Conservation (phyloP, 2,797 vertebrate species). For the Peromyscus attwateri region DNA sequence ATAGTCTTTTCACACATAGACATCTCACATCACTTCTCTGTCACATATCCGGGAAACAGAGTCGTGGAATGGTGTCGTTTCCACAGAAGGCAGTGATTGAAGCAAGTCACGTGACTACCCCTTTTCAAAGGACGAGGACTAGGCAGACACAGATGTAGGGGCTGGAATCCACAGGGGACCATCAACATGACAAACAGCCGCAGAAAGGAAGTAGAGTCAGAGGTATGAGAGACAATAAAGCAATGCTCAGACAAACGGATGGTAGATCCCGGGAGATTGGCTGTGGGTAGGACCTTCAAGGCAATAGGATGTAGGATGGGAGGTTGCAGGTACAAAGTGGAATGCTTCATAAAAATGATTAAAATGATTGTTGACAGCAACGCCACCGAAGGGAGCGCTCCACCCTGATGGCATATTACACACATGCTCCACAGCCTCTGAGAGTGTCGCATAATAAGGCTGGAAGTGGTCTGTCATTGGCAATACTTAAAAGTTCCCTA, state of each 20-base stretch:
- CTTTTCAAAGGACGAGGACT: background rate
- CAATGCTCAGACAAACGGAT: background rate
- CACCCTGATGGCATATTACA: background rate
- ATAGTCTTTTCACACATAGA: background rate
- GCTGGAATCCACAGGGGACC: background rate
- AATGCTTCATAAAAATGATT: background rate
- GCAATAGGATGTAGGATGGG: background rate
- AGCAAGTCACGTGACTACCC: background rate
- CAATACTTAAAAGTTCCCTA: background rate
- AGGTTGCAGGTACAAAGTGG: background rate
- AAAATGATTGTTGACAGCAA: background rate
- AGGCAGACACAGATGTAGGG: background rate
- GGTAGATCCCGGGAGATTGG: background rate
- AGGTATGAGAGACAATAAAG: background rate
- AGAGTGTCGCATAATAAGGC: conserved; percentile 7
- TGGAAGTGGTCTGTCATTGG: background rate
- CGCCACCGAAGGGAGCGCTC: background rate
- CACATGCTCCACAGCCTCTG: background rate
- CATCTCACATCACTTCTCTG: background rate
- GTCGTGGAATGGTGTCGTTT: background rate
- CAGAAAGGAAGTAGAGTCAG: background rate
- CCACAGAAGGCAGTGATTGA: background rate
- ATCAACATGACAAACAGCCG: background rate
- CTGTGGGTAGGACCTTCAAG: background rate
- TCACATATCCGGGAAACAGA: background rate